These are phyloP conservation scores for Pantherophis guttatus DNA, from an alignment of 2,113 vertebrate species.

Conservation along the genomic window DNA sequence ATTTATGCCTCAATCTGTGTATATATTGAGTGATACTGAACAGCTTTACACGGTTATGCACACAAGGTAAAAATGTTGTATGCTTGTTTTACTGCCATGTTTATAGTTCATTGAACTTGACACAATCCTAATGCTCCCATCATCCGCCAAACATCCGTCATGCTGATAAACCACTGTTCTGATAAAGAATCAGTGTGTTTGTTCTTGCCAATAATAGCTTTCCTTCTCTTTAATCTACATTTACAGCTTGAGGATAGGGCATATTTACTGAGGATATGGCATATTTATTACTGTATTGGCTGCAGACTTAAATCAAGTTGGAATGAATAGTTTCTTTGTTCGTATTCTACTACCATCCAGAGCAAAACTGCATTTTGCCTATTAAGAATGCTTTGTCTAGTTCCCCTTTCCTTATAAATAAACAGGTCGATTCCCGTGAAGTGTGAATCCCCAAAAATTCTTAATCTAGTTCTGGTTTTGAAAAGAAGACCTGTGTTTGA, in stretches of 20 bases:
- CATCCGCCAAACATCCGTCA: background rate
- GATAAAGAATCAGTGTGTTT: background rate
- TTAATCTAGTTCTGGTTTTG: background rate
- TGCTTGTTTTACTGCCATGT: background rate
- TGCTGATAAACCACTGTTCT: background rate
- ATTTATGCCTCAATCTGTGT: background rate
- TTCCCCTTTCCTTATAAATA: background rate
- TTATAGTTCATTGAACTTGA: background rate
- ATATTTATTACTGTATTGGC: background rate
- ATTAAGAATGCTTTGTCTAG: background rate
- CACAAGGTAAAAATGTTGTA: background rate
- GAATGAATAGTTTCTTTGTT: background rate
- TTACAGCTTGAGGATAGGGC: background rate
- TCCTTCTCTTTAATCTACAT: background rate
- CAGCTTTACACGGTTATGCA: background rate
- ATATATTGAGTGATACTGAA: background rate
- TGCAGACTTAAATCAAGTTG: background rate
- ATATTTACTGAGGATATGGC: background rate
- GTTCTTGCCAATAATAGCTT: background rate
- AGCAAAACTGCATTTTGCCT: background rate
- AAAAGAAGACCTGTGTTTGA: background rate
- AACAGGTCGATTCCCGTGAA: background rate
- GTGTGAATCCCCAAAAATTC: background rate
- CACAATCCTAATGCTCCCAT: background rate
- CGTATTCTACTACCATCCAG: background rate